Base-by-base conservation (phyloP, 2,888 invertebrate genomes). In the Dryadula phaetusa region DNA sequence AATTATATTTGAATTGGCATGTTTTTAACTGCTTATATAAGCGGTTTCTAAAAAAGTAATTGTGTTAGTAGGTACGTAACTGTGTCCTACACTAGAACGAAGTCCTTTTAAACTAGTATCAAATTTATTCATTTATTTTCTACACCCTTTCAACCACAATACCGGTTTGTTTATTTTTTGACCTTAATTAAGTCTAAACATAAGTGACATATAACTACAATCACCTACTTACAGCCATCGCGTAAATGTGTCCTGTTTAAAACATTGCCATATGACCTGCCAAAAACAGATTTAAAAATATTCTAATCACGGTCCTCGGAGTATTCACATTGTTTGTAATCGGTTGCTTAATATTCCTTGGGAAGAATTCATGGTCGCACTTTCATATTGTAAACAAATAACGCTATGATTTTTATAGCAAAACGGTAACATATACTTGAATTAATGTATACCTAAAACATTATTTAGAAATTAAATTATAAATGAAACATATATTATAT, bases 231-330 rank as follows among this genome's bases (percentile, higher is more conserved):
- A 40, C n/a, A 56, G n/a, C 8, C 34, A 37, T n/a, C 54, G 12
- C 12, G n/a, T n/a, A 5, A 22, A 56, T 62, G 62, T 62, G 20
- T 22, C 37, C 47, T 34, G 37, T 47, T 62, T 62, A 22, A 47
- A 49, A 62, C n/a, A 22, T 22, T 46, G 34, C 18, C 32, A 28
- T 60, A 73, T 72, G 67, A 72, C 66, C 66, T 53, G 60, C 62
- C 71, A 62, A 75, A 77, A 76, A 75, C 67, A 54, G 60, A 72
- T 68, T 65, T 69, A 60, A 69, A 73, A 69, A 70, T 68, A 78
- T 77, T 78, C 76, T 70, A 74, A 73, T 69, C 77, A 76, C 76
- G 77, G 62, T n/a, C 7, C 44, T 44, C 44, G 12, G 32, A 60
- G 37, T 62, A 62, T 52, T 52, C 40, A 63, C 70, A 69, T 66